Percentiles rank a stretch among this genome's conserved stretches.
Conservation (phyloP, 2,888 invertebrate genomes). For the Microplitis deprimator region DNA sequence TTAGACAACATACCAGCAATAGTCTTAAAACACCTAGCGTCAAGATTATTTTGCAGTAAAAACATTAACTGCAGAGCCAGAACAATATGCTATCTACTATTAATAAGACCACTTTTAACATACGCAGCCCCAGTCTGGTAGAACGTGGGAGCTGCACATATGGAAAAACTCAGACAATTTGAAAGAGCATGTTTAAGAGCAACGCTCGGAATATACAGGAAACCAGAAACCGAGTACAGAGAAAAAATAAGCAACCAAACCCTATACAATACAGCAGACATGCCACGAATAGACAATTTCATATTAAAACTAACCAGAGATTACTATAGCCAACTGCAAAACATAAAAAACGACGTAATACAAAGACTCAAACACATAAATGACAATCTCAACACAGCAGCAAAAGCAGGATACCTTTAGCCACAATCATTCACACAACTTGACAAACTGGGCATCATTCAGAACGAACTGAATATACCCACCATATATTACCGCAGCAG, state of each 20-base stretch:
- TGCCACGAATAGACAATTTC: not conserved
- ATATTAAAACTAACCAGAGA: slow-evolving; percentile 36
- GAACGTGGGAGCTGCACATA: slow-evolving; percentile 28
- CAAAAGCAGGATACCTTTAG: slow-evolving; percentile 6
- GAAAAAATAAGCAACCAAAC: slow-evolving; percentile 14
- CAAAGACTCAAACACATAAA: not conserved
- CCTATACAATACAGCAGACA: slow-evolving; percentile 22
- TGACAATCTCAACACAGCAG: not conserved
- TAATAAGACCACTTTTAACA: slow-evolving; percentile 33
- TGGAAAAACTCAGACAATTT: slow-evolving; percentile 25
- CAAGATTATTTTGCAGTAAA: not conserved
- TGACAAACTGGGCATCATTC: slow-evolving; percentile 22
- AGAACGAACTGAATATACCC: slow-evolving; percentile 26
- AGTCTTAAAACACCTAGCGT: slow-evolving; percentile 40
- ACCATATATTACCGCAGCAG: slow-evolving; percentile 32
- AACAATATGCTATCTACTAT: slow-evolving; percentile 29
- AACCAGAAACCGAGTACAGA: not conserved
- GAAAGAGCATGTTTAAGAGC: slow-evolving; percentile 39
- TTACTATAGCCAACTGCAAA: slow-evolving; percentile 21
- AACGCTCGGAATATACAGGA: slow-evolving; percentile 18
- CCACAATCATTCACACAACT: slow-evolving; percentile 32
- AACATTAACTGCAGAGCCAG: not conserved
- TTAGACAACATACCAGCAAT: slow-evolving; percentile 39
- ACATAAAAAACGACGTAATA: slow-evolving; percentile 10
- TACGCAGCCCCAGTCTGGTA: slow-evolving; percentile 37